Evolutionary conservation across 2,797 vertebrate species (phyloP), one percentile per base, ranked within the genome.

Genomic region (Astyanax mexicanus): DNA sequence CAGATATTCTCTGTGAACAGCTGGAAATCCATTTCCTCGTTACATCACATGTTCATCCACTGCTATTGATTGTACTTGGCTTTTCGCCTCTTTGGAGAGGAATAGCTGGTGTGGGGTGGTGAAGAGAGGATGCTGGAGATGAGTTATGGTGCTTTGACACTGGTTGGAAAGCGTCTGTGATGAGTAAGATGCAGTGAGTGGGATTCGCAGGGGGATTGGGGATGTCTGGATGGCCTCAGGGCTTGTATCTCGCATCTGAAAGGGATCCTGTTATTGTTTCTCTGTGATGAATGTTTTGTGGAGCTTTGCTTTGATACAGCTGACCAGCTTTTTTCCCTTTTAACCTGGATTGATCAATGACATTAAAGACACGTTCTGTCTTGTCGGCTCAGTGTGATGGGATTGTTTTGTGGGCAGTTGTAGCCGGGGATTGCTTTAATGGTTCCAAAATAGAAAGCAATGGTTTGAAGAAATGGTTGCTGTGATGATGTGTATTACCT

Each of bases 201-300:
- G 42, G 29, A 49, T 60, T 58, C 21, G 7, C 35, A 11, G 47
- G 49, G 68, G 44, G 17, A 66, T 21, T 58, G 61, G 72, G 27
- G 15, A 67, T 71, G 44, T 77, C 69, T 55, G 23, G 52, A 37
- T 51, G 61, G 68, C 68, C 49, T 61, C 11, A 32, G 75, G 75
- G 29, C 69, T 49, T 19, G 2, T 42, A 45, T 71, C 40, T 71
- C 37, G 8, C 49, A 47, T 55, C 32, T 65, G 27, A 52, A 19
- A 32, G 65, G 25, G 37, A 69, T 35, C 40, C 37, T 44, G 25
- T 42, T 51, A 62, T 52, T 62, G 58, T 79, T 76, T 69, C 42
- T 75, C 0, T 44, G 67, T 69, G 67, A 62, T 77, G 58, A 69
- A 64, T 62, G 42, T 23, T 42, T 17, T 49, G 23, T 12, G 57